phyloP scores from a whole-genome alignment of 2,888 invertebrate species.

The Nomada ruficornis region DNA sequence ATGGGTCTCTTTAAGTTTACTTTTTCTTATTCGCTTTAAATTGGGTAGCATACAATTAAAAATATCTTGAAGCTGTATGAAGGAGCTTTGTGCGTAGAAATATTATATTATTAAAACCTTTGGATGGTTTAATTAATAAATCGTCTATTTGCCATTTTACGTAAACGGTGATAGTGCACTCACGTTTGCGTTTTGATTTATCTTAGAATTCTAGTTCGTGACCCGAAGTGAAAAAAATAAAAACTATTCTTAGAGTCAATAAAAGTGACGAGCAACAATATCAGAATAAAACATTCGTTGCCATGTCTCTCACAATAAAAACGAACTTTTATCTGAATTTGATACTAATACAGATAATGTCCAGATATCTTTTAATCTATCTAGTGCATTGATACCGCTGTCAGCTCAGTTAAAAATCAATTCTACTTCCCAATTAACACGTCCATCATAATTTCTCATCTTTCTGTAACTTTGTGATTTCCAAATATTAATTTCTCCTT shows the following conservation, averaged over 20 bases:
- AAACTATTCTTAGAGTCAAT: background rate
- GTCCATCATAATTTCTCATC: background rate
- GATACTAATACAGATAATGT: constrained; percentile 5
- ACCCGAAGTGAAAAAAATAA: background rate
- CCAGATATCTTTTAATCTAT: constrained; percentile 19
- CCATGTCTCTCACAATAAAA: background rate
- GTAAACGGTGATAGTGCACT: background rate
- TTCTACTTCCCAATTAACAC: background rate
- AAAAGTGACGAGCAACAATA: background rate
- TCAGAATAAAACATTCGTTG: background rate
- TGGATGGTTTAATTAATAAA: background rate
- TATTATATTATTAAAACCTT: background rate
- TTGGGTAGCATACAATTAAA: too few relatives aligned
- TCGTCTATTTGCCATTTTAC: background rate
- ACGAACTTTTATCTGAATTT: constrained; percentile 16
- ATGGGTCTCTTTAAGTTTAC: background rate
- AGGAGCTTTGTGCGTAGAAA: too few relatives aligned
- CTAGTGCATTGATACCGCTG: constrained; percentile 10
- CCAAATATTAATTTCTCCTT: background rate
- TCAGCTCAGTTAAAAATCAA: background rate
- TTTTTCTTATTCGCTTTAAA: too few relatives aligned
- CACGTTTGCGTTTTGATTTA: constrained; percentile 4
- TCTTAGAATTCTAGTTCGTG: background rate
- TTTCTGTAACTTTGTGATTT: background rate
- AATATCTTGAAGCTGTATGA: too few relatives aligned